Evolutionary conservation across 2,797 vertebrate species (phyloP), one percentile per base, ranked within the genome.

Genomic region (Sebastes diaconus): DNA sequence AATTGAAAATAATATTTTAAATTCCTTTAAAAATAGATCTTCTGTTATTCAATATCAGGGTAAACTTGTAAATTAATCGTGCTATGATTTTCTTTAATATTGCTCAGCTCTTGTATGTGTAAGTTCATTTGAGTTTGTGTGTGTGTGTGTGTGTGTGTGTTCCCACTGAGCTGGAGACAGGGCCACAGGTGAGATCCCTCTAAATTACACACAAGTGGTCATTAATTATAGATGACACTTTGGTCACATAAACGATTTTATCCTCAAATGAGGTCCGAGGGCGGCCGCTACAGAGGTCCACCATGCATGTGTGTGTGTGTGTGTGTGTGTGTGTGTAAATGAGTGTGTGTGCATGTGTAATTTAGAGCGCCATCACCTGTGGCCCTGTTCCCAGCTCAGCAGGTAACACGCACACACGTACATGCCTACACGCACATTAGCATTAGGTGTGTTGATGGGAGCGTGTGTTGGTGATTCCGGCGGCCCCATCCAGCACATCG

Each of bases 201-300:
- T 95, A 96, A 97, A 96, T 96, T 96, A 96, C 90, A 92, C 88
- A 78, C 93, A 96, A 97, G 95, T 94, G 92, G 80, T 92, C 93
- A 96, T 97, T 95, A 96, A 97, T 97, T 97, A 97, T 96, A 97
- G 91, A 97, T 95, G 96, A 96, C 95, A 95, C 94, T 91, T 95
- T 87, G 95, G 96, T 95, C 96, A 96, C 94, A 95, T 88, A 94
- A 95, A 95, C 94, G 93, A 97, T 96, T 97, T 96, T 95, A 96
- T 95, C 95, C 92, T 95, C 94, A 97, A 97, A 97, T 97, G 96
- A 97, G 92, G 94, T 93, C 90, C 84, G 90, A 94, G 94, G 91
- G 92, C 90, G 73, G 77, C 90, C 75, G 82, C 93, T 87, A 87
- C 88, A 89, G 92, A 93, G 91, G 91, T 91, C 94, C 94, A 90